These are phyloP conservation scores for Liparis tanakae DNA, from an alignment of 2,797 vertebrate species.

Conservation along the genomic window DNA sequence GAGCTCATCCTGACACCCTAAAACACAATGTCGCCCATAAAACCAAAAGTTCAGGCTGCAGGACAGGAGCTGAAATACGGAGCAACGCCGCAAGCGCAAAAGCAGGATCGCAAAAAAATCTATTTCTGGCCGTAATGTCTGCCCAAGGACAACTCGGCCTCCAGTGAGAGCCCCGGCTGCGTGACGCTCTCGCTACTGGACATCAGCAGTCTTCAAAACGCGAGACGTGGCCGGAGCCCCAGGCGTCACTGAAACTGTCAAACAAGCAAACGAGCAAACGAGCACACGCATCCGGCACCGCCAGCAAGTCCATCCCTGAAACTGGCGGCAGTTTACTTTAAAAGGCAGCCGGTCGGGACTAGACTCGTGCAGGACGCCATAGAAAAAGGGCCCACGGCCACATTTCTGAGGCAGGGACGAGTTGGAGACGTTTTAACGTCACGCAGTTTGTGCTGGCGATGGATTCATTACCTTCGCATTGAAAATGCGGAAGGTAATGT, in stretches of 20 bases:
- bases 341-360: slow-evolving; percentile 3
- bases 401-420: background rate
- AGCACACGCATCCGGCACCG: slow-evolving; percentile 27
- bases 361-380: slow-evolving; percentile 4
- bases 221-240: slow-evolving; percentile 45
- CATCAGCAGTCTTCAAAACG: slow-evolving; percentile 48
- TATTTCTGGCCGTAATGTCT: slow-evolving; percentile 65
- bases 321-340: slow-evolving; percentile 20
- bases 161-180: slow-evolving; percentile 37
- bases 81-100: slow-evolving; percentile 4
- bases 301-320: slow-evolving; percentile 19
- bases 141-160: slow-evolving; percentile 55
- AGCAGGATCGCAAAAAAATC: slow-evolving; percentile 31
- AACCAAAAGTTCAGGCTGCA: slow-evolving; percentile 33
- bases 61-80: slow-evolving; percentile 30
- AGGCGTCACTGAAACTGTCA: slow-evolving; percentile 41
- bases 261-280: slow-evolving; percentile 26
- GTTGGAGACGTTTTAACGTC: background rate
- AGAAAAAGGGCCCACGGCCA: background rate
- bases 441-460: background rate
- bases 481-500: too few relatives aligned
- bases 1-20: slow-evolving; percentile 23
- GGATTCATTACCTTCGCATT: background rate
- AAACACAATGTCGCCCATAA: slow-evolving; percentile 6
- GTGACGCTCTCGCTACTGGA: slow-evolving; percentile 40